phyloP scores from a whole-genome alignment of 2,797 vertebrate genomes.

The Takifugu rubripes region DNA sequence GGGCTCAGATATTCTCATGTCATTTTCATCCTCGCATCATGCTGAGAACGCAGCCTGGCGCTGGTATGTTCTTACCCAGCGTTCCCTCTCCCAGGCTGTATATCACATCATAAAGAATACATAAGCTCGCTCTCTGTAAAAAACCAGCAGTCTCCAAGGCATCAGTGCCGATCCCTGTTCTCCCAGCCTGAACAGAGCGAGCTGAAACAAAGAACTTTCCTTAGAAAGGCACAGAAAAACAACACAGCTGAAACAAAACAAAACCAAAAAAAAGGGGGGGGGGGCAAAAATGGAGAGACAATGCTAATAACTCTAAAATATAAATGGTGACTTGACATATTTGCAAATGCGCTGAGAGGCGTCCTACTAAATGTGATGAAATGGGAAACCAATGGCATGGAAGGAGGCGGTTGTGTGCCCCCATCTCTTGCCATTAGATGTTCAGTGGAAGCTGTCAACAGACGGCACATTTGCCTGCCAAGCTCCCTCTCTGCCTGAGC shows the following conservation, averaged over 20 bases:
- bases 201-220: slow-evolving; percentile 72
- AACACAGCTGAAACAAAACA: slow-evolving; percentile 47
- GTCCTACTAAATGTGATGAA: slow-evolving; percentile 74
- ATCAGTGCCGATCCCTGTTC: slow-evolving; percentile 64
- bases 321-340: slow-evolving; percentile 75
- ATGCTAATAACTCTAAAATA: slow-evolving; percentile 73
- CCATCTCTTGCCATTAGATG: slow-evolving; percentile 85
- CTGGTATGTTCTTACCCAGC: slow-evolving; percentile 71
- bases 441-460: slow-evolving; percentile 89
- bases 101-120: slow-evolving; percentile 79
- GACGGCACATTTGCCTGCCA: slow-evolving; percentile 87
- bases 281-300: slow-evolving; percentile 44
- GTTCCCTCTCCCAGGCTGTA: slow-evolving; percentile 73
- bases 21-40: slow-evolving; percentile 69
- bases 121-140: slow-evolving; percentile 60
- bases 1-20: slow-evolving; percentile 54
- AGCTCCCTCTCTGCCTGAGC: slow-evolving; percentile 83
- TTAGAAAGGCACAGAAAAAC: slow-evolving; percentile 62
- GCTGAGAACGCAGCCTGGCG: slow-evolving; percentile 70
- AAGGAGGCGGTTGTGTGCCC: slow-evolving; percentile 70
- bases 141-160: slow-evolving; percentile 68
- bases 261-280: not conserved
- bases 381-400: slow-evolving; percentile 70
- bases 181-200: slow-evolving; percentile 67
- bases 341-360: slow-evolving; percentile 71